Evolutionary conservation across 2,797 vertebrate species (phyloP), one percentile per base, ranked within the genome.

Genomic region (Danio aesculapii): DNA sequence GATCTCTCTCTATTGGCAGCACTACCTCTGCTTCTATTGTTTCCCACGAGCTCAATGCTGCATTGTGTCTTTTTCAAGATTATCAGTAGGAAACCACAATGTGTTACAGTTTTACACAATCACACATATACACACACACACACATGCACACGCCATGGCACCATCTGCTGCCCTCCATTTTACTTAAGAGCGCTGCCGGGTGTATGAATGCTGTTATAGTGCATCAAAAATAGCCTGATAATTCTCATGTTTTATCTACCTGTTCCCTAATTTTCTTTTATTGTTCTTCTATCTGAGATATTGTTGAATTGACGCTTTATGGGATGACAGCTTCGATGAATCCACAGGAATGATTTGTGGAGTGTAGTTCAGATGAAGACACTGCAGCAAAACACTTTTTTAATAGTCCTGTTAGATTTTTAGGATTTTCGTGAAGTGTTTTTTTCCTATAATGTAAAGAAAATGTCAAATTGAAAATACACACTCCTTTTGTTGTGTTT

Each of bases 271-370:
- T 58, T 41, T 0, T 67, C 46, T 19, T n/a, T 81, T 8, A 58
- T 11, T 12, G 41, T 19, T 9, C 9, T 61, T 72, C 46, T 71
- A 19, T 75, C 43, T 49, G 69, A 43, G 46, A 69, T 49, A 30
- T 53, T 39, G 47, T 67, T 70, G 53, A 74, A 75, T 30, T 14
- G n/a, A 11, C 70, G 46, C 30, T 59, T 8, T 41, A 9, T 53
- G 58, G 43, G 53, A 58, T 50, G 83, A 75, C 77, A 71, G 61
- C 73, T 61, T 61, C 66, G 53, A 77, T 77, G 74, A 30, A 30
- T 30, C 30, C 30, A 30, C 30, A 30, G 30, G 30, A 30, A 30
- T 30, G 30, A 30, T 30, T 30, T 30, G 30, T 30, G 30, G 30
- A 30, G 30, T 30, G 30, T 30, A 30, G 30, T 30, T 30, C 3